These are phyloP conservation scores for Metellina segmentata DNA, from an alignment of 2,888 invertebrate genomes.

Conservation along the genomic window DNA sequence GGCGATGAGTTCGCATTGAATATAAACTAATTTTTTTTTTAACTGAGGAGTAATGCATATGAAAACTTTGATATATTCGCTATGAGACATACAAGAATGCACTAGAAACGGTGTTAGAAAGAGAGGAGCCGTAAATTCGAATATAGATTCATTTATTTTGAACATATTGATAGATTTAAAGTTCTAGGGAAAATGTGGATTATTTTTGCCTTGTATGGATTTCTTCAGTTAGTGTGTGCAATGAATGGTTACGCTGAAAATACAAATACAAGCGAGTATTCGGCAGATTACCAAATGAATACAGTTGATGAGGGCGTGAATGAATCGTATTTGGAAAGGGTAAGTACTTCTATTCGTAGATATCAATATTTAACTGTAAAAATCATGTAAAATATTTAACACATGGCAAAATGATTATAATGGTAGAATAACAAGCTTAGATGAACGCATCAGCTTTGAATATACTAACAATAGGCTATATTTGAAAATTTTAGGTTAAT, in stretches of 20 bases:
- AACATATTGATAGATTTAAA: not conserved
- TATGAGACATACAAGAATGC: too few species aligned
- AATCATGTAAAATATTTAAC: too few species aligned
- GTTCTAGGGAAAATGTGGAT: conserved; percentile 58
- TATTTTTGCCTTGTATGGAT: conserved; percentile 38
- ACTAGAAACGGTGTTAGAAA: not conserved
- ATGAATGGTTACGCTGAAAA: conserved; percentile 1
- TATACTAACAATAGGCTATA: too few species aligned
- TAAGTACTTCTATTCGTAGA: not conserved
- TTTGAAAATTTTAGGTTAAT: too few species aligned
- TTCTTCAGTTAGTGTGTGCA: conserved; percentile 29
- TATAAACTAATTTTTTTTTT: too few species aligned
- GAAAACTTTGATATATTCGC: too few species aligned
- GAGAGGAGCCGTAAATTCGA: not conserved
- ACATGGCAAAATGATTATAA: too few species aligned
- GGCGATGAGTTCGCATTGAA: not conserved
- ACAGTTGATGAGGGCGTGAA: conserved; percentile 52
- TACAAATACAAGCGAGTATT: conserved; percentile 27
- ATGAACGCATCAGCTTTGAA: too few species aligned
- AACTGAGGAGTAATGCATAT: too few species aligned
- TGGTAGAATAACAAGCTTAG: too few species aligned
- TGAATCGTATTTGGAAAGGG: conserved; percentile 34
- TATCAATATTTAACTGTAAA: too few species aligned
- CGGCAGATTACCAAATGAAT: conserved; percentile 58
- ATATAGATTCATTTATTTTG: not conserved